Conservation (phyloP, 2,797 vertebrate genomes). For the Echiichthys vipera region DNA sequence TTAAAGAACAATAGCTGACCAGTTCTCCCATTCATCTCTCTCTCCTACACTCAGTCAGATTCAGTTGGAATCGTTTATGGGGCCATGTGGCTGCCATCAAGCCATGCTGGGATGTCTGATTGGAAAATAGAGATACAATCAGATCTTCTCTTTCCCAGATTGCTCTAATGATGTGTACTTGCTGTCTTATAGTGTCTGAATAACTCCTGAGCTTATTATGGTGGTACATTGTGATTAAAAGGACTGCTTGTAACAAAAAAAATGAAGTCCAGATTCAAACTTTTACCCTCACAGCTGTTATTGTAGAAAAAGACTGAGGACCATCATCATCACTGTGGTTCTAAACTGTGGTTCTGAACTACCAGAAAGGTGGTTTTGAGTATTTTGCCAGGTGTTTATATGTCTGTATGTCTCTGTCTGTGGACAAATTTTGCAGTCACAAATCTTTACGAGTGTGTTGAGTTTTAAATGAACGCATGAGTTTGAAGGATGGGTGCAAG, state of each 20-base stretch:
- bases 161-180: conserved; percentile 35
- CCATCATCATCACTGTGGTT: background rate
- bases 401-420: no score
- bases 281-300: background rate
- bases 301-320: background rate
- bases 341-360: no score
- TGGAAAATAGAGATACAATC: conserved; percentile 46
- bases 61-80: conserved; percentile 14
- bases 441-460: no score
- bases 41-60: background rate
- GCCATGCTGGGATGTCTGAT: conserved; percentile 30
- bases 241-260: conserved; percentile 19
- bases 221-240: conserved; percentile 21
- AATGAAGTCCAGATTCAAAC: conserved; percentile 20
- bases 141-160: conserved; percentile 33
- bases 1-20: background rate
- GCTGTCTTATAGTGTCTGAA: conserved; percentile 21
- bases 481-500: no score
- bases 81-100: conserved; percentile 55
- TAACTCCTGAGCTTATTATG: conserved; percentile 20
- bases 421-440: no score
- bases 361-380: no score
- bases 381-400: no score
- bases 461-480: no score
- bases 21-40: background rate